Evolutionary conservation across 30 jellyfish, hydroid and myxozoan species (phyloP).

Genomic region (Chironex yamaguchii): DNA sequence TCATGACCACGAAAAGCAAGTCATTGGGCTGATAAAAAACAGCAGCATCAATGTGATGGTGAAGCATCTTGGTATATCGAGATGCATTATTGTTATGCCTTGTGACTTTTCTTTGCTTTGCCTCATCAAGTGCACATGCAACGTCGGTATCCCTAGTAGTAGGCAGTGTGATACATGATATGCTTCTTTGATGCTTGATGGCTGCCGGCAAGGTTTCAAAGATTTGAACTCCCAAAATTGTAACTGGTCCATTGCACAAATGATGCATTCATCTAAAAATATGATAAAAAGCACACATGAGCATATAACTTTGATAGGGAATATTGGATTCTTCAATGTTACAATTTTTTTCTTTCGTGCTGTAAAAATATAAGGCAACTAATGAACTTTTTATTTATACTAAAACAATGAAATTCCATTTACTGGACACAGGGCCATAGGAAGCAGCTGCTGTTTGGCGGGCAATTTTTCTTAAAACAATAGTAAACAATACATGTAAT

Average conservation of each 20-base stretch:
- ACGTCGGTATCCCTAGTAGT: constrained; percentile 1
- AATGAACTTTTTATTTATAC: too few relatives aligned
- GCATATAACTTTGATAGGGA: too few relatives aligned
- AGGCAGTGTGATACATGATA: constrained; percentile 16
- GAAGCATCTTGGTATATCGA: constrained; percentile 4
- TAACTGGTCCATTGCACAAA: not conserved
- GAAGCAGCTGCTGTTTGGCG: too few relatives aligned
- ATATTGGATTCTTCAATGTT: too few relatives aligned
- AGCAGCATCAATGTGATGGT: not conserved
- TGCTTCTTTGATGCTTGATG: constrained; percentile 15
- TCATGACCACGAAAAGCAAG: constrained; percentile 9
- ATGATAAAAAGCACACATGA: too few relatives aligned
- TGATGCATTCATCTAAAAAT: constrained; percentile 1
- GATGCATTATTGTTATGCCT: not conserved
- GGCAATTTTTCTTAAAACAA: too few relatives aligned
- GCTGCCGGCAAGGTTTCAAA: constrained; percentile 2
- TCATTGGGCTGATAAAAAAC: not conserved
- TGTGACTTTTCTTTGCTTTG: constrained; percentile 5
- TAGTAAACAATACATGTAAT: too few relatives aligned
- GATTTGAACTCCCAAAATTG: constrained; percentile 3
- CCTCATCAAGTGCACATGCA: constrained; percentile 24
- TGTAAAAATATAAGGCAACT: too few relatives aligned
- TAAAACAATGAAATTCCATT: too few relatives aligned
- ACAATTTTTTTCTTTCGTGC: too few relatives aligned
- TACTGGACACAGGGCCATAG: too few relatives aligned